These are phyloP conservation scores for Marisa cornuarietis DNA, from an alignment of 1,140 invertebrate species.

Conservation along the genomic window DNA sequence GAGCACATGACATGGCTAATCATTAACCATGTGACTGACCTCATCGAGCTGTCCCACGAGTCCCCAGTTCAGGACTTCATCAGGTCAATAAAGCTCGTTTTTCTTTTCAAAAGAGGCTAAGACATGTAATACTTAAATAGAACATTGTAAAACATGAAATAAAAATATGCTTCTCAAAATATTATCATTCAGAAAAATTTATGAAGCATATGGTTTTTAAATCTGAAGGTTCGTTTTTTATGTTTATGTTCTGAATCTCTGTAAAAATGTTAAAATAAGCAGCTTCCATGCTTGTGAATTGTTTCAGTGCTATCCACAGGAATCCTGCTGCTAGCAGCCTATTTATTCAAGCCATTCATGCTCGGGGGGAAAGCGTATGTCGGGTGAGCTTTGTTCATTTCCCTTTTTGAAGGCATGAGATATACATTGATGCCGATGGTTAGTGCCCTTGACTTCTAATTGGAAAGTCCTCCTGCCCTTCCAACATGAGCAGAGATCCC, in stretches of 20 bases:
- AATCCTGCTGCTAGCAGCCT: slow-evolving; percentile 76
- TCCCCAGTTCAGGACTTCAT: slow-evolving; percentile 75
- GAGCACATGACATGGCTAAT: slow-evolving; percentile 82
- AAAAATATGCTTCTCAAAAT: background rate
- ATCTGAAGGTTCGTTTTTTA: background rate
- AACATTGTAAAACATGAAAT: too few relatives aligned
- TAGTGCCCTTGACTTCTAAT: too few relatives aligned
- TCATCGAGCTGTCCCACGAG: slow-evolving; percentile 73
- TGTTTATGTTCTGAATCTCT: too few relatives aligned
- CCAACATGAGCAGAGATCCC: too few relatives aligned
- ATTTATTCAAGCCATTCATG: slow-evolving; percentile 76
- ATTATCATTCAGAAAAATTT: background rate
- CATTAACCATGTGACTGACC: slow-evolving; percentile 76
- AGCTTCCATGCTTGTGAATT: slow-evolving; percentile 21
- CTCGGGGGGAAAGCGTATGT: slow-evolving; percentile 68
- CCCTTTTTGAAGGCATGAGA: too few relatives aligned
- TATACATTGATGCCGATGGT: too few relatives aligned
- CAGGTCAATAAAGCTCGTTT: slow-evolving; percentile 46
- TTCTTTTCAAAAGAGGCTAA: background rate
- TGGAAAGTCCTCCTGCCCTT: too few relatives aligned
- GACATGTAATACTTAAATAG: too few relatives aligned
- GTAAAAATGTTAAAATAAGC: background rate
- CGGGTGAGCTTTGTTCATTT: slow-evolving; percentile 45
- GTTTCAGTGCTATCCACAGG: slow-evolving; percentile 72
- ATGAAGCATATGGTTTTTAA: background rate